phyloP scores from a whole-genome alignment of 1,140 invertebrate species.

The Pseudomyrmex concolor region DNA sequence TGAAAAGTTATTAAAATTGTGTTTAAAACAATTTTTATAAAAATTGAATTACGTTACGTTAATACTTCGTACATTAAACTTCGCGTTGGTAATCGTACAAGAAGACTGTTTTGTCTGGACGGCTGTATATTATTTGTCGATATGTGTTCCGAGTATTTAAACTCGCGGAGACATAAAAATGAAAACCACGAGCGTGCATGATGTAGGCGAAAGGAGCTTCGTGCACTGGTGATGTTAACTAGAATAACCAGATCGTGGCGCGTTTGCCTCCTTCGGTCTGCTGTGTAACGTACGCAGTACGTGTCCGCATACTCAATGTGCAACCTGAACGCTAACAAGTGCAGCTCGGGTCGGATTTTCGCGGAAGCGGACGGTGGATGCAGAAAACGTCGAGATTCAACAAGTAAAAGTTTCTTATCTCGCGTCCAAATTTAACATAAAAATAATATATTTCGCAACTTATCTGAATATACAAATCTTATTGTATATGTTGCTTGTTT shows the following conservation, averaged over 20 bases:
- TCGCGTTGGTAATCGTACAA: slow-evolving; percentile 9
- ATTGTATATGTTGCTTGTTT: no score
- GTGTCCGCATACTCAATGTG: slow-evolving; percentile 39
- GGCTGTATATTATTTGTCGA: not conserved
- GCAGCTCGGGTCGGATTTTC: slow-evolving; percentile 21
- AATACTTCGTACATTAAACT: not conserved
- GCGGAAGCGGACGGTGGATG: not conserved
- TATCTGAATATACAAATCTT: no score
- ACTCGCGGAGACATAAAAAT: slow-evolving; percentile 28
- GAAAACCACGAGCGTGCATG: slow-evolving; percentile 46
- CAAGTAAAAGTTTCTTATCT: no score
- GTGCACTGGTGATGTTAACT: slow-evolving; percentile 68
- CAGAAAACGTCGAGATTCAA: not conserved
- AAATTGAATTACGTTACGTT: no score
- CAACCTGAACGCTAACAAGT: slow-evolving; percentile 36
- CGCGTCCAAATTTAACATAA: no score
- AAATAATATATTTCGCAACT: no score
- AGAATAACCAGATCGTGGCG: slow-evolving; percentile 72
- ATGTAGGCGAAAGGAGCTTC: slow-evolving; percentile 70
- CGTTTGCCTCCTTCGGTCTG: slow-evolving; percentile 54
- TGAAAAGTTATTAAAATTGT: no score
- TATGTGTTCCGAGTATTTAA: slow-evolving; percentile 16
- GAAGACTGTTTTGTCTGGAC: not conserved
- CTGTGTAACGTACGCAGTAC: slow-evolving; percentile 50
- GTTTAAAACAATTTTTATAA: no score